A percentile compares a stretch with the other conserved stretches of the same genome.
These are phyloP conservation scores for Dexiosoma caninum DNA, from an alignment of 2,888 invertebrate species.

Conservation along the genomic window DNA sequence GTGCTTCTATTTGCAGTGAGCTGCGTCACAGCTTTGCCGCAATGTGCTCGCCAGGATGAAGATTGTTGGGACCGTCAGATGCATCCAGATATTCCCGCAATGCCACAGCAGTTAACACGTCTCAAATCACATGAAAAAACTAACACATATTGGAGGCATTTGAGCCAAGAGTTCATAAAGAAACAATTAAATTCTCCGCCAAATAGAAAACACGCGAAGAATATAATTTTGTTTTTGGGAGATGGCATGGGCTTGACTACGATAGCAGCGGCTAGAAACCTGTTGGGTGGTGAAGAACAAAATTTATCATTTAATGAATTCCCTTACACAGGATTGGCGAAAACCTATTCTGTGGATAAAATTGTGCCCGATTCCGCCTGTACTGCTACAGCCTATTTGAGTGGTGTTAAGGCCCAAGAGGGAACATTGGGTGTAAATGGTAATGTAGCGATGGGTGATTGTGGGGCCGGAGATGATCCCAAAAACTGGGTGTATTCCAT, in stretches of 20 bases:
- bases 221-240: constrained; percentile 89
- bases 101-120: constrained; percentile 80
- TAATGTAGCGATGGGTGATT: constrained; percentile 82
- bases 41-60: constrained; percentile 67
- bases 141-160: constrained; percentile 71
- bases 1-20: not conserved
- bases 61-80: constrained; percentile 71
- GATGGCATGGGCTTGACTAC: constrained; percentile 94
- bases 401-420: constrained; percentile 87
- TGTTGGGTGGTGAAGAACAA: constrained; percentile 87
- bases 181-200: constrained; percentile 70
- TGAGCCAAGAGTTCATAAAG: constrained; percentile 68
- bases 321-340: constrained; percentile 85
- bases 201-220: constrained; percentile 81
- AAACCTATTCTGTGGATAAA: constrained; percentile 84
- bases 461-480: constrained; percentile 80
- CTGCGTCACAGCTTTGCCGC: constrained; percentile 66
- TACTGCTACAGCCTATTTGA: constrained; percentile 85
- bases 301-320: constrained; percentile 86
- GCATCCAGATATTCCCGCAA: constrained; percentile 75
- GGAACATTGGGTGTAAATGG: constrained; percentile 87
- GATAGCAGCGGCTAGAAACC: constrained; percentile 86
- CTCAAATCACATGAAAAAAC: constrained; percentile 65
- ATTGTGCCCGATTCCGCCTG: constrained; percentile 92
- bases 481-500: constrained; percentile 82